Evolutionary conservation across 2,113 vertebrate species (phyloP), one percentile per base, ranked within the genome.

Genomic region (Columba janthina): DNA sequence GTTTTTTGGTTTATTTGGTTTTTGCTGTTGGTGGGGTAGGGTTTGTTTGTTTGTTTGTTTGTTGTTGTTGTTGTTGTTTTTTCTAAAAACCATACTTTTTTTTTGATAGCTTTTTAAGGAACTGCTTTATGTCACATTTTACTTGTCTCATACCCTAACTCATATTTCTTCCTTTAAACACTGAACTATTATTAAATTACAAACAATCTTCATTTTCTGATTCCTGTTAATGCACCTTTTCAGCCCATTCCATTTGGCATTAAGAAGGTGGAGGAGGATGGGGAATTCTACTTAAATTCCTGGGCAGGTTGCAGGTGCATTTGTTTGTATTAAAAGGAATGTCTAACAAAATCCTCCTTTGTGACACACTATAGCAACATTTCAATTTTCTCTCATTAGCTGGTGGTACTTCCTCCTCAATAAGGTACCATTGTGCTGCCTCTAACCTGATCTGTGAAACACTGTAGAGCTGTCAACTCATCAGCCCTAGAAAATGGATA

Each of bases 321-420:
- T 96, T 96, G 92, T 96, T 96, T 96, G 67, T 83, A 89, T 96
- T 91, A 93, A 87, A 60, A 88, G 83, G 89, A 95, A 92, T 22
- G 13, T 91, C 88, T 93, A 93, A 94, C 81, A 96, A 89, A 95
- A 97, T 93, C 90, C 60, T 92, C 70, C 69, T 97, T 97, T 97
- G 95, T 97, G 92, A 92, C 85, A 97, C 69, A 80, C 51, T 95
- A 92, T 69, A 96, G 95, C 69, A 96, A 94, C 87, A 94, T 96
- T 96, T 93, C 91, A 95, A 91, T 96, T 92, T 97, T 94, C 89
- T 90, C 73, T 96, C 76, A 88, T 97, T 97, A 96, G 81, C 64
- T 96, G 40, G 12, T 85, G 56, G 87, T 70, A 94, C 96, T 96
- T 97, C 96, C 94, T 96, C 70, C 57, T 95, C 90, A 96, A 93